Evolutionary conservation across 2,888 invertebrate species (phyloP).

Genomic region (Athalia cordata): DNA sequence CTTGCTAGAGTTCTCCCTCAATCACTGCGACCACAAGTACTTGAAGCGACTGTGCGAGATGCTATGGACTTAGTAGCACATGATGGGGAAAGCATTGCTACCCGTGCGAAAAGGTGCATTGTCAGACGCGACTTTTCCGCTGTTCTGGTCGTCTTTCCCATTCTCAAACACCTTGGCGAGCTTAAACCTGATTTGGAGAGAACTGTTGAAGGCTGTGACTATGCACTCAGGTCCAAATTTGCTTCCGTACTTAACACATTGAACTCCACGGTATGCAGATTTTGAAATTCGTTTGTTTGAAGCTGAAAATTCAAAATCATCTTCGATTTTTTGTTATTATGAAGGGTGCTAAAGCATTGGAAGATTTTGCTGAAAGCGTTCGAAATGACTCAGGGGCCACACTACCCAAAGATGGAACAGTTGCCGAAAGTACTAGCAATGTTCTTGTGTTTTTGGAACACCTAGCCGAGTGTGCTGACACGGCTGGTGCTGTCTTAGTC

Average conservation of each 20-base stretch:
- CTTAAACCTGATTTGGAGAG: slow-evolving; percentile 88
- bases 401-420: slow-evolving; percentile 97
- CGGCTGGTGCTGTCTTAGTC: slow-evolving; percentile 81
- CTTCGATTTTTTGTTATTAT: background rate
- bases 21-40: slow-evolving; percentile 87
- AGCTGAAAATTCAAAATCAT: slow-evolving; percentile 8
- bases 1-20: slow-evolving; percentile 90
- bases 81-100: slow-evolving; percentile 90
- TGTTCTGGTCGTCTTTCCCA: slow-evolving; percentile 88
- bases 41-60: slow-evolving; percentile 88
- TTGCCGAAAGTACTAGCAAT: slow-evolving; percentile 96
- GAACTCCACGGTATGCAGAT: slow-evolving; percentile 80
- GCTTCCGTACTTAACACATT: slow-evolving; percentile 84
- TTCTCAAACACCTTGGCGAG: slow-evolving; percentile 84
- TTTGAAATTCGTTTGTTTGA: background rate
- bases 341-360: slow-evolving; percentile 91
- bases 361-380: slow-evolving; percentile 94
- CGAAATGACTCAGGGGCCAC: slow-evolving; percentile 85
- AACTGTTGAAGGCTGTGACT: slow-evolving; percentile 84
- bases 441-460: slow-evolving; percentile 95
- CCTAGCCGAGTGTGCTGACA: slow-evolving; percentile 85
- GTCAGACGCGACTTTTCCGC: slow-evolving; percentile 86
- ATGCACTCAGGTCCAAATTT: slow-evolving; percentile 82
- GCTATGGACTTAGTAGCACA: slow-evolving; percentile 89
- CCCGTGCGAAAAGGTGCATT: slow-evolving; percentile 84